Evolutionary conservation across 2,113 vertebrate genomes (phyloP).

Genomic region (Eleginops maclovinus): DNA sequence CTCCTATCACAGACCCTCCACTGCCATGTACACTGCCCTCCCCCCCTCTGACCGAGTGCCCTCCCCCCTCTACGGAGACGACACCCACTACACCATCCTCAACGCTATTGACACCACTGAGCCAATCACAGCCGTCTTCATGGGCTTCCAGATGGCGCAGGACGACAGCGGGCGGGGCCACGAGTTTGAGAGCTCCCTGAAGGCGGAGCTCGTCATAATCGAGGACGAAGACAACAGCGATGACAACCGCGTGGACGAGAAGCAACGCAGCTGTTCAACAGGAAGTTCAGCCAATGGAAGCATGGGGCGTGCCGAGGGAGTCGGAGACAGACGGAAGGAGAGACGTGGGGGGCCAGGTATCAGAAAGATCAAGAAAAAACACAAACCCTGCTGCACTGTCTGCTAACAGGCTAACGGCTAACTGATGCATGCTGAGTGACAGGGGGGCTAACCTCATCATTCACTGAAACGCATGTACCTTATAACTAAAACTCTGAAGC

Average conservation of each 20-base stretch:
- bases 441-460: not conserved
- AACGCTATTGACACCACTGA: slow-evolving; percentile 84
- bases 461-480: not conserved
- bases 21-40: slow-evolving; percentile 10
- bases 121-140: slow-evolving; percentile 93
- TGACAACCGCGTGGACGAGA: slow-evolving; percentile 46
- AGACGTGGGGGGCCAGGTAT: slow-evolving; percentile 84
- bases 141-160: slow-evolving; percentile 89
- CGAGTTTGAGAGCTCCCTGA: slow-evolving; percentile 87
- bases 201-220: slow-evolving; percentile 90
- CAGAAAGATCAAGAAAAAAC: slow-evolving; percentile 73
- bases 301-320: slow-evolving; percentile 48
- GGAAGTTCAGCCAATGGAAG: slow-evolving; percentile 78
- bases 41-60: slow-evolving; percentile 6
- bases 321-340: slow-evolving; percentile 58
- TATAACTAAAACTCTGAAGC: too few relatives aligned
- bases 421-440: not conserved
- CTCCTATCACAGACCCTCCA: not conserved
- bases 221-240: slow-evolving; percentile 78
- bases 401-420: slow-evolving; percentile 34
- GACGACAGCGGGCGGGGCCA: slow-evolving; percentile 71
- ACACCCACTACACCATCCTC: slow-evolving; percentile 76
- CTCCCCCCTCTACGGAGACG: slow-evolving; percentile 43
- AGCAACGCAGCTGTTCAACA: slow-evolving; percentile 55
- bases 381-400: slow-evolving; percentile 67